Base-by-base conservation (phyloP, 2,888 invertebrate genomes). In the Coronaproctus castanopsis region DNA sequence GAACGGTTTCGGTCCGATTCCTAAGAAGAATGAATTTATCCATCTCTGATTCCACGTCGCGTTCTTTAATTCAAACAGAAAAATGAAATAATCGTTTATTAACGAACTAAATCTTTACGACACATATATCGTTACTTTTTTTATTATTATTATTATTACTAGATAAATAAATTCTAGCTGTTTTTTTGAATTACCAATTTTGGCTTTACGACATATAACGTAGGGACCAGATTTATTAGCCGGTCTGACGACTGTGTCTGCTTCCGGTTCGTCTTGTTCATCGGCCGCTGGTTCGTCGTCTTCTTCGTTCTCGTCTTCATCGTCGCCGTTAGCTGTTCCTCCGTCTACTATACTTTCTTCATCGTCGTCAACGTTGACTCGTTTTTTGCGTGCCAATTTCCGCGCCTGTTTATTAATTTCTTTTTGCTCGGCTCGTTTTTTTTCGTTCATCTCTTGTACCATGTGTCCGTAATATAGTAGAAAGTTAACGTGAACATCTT, bases 401-500 rank as follows among this genome's bases (percentile, higher is more conserved):
- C 54, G 24, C 22, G 60, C 55, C 52, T 58, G 60, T 55, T 18
- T 78, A 49, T 59, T 57, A 59, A 74, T 76, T 70, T 81, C 84
- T 66, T 72, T 78, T 67, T 84, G 82, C 66, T 84, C 86, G 10
- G 74, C 72, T 1, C 79, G 74, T 14, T 82, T 76, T 57, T 49
- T 57, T 23, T 82, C 83, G 67, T 88, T 87, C 89, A 91, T 63
- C 23, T 59, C 58, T 0, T 85, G 83, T 64, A 90, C 75, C 57
- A 90, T 87, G 57, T 81, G 80, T 0, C 88, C 85, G 70, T 97
- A 96, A 72, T 96, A 91, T 20, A 97, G 74, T 64, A 89, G 78
- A 71, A 97, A 97, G 69, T 96, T 92, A 65, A 87, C 83, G 72
- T 90, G 91, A 1, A 91, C 85, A 68, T 98, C 98, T 61, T 87